Evolutionary conservation across 1,140 invertebrate genomes (phyloP).

Genomic region (Lordiphosa stackelbergi): DNA sequence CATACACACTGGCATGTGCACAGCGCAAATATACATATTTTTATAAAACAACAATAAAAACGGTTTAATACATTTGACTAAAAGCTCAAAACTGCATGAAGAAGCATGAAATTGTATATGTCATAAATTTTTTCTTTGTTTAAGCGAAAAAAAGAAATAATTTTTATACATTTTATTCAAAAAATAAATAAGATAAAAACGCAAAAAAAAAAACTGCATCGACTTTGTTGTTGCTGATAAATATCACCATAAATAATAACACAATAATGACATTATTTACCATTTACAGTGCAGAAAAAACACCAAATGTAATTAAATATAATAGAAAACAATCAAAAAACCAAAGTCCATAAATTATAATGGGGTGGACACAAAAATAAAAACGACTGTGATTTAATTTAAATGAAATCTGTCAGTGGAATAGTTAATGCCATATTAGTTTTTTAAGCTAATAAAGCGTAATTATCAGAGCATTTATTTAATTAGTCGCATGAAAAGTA

Average conservation of each 20-base stretch:
- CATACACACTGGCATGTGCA: slow-evolving; percentile 14
- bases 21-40: slow-evolving; percentile 38
- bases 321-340: slow-evolving; percentile 68
- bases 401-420: slow-evolving; percentile 58
- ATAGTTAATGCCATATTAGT: slow-evolving; percentile 70
- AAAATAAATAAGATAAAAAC: slow-evolving; percentile 48
- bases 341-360: slow-evolving; percentile 69
- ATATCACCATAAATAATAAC: slow-evolving; percentile 35
- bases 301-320: slow-evolving; percentile 60
- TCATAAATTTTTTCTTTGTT: slow-evolving; percentile 2
- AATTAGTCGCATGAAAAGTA: slow-evolving; percentile 63
- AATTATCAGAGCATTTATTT: slow-evolving; percentile 69
- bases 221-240: slow-evolving; percentile 16
- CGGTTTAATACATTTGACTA: slow-evolving; percentile 21
- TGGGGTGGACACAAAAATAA: slow-evolving; percentile 1
- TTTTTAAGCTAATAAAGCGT: slow-evolving; percentile 68
- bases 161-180: slow-evolving; percentile 21
- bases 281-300: slow-evolving; percentile 3
- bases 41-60: slow-evolving; percentile 20
- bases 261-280: slow-evolving; percentile 48
- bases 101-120: slow-evolving; percentile 14
- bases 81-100: slow-evolving; percentile 14
- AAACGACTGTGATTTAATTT: slow-evolving; percentile 20
- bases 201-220: slow-evolving; percentile 1
- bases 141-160: slow-evolving; percentile 1